Evolutionary conservation across 2,888 invertebrate species (phyloP).

Genomic region (Ypsolopha scabrella): DNA sequence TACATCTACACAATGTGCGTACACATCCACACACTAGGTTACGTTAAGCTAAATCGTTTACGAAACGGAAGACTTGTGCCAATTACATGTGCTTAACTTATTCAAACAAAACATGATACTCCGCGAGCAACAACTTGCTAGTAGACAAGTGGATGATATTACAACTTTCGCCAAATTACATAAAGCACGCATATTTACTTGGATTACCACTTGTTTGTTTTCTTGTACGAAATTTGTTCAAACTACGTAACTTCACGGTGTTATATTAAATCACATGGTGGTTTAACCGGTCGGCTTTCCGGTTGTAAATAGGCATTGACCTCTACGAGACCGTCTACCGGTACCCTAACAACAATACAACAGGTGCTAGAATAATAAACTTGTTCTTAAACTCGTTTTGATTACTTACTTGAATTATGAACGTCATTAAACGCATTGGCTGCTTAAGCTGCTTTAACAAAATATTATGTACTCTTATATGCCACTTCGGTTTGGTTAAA

Average conservation of each 20-base stretch:
- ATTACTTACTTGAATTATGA: slow-evolving; percentile 5
- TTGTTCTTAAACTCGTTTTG: slow-evolving; percentile 28
- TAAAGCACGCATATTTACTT: slow-evolving; percentile 23
- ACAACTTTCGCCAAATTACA: slow-evolving; percentile 41
- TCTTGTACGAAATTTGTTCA: slow-evolving; percentile 28
- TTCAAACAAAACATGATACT: too few relatives aligned
- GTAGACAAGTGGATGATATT: slow-evolving; percentile 16
- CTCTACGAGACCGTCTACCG: slow-evolving; percentile 21
- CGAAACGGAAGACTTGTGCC: too few relatives aligned
- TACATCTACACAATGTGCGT: too few relatives aligned
- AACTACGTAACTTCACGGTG: slow-evolving; percentile 20
- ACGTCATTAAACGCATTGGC: too few relatives aligned
- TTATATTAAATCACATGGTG: slow-evolving; percentile 43
- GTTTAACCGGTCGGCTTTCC: slow-evolving; percentile 45
- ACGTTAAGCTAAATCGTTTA: too few relatives aligned
- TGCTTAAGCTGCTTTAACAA: too few relatives aligned
- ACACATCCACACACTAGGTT: too few relatives aligned
- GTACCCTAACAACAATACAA: slow-evolving; percentile 21
- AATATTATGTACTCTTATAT: too few relatives aligned
- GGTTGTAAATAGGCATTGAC: slow-evolving; percentile 40
- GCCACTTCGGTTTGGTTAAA: too few relatives aligned
- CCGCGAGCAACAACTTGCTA: neutral
- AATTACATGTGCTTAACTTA: too few relatives aligned
- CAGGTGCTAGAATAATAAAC: slow-evolving; percentile 27
- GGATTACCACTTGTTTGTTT: slow-evolving; percentile 12